A percentile compares a stretch with the other conserved stretches of the same genome.
Evolutionary conservation across 2,113 vertebrate genomes (phyloP).

Genomic region (Calidris pygmaea): DNA sequence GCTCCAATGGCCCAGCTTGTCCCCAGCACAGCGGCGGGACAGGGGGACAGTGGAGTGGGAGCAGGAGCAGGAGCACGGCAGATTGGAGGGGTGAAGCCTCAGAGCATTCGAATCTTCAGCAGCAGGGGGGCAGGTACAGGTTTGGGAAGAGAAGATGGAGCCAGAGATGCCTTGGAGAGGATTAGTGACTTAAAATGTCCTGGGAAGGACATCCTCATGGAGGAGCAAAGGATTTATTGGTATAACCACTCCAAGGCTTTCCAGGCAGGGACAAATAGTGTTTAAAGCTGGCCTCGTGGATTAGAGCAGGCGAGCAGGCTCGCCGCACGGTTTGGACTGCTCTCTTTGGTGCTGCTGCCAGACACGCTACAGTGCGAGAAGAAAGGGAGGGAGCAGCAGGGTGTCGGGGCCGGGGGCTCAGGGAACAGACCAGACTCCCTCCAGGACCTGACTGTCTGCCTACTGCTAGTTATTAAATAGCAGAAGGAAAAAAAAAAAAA

Average conservation of each 20-base stretch:
- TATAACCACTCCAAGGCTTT: conserved; percentile 19
- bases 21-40: not conserved
- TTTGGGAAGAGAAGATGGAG: conserved; percentile 17
- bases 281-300: conserved; percentile 48
- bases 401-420: not conserved
- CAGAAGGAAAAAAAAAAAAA: not conserved
- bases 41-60: not conserved
- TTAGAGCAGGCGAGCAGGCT: conserved; percentile 1
- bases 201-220: not conserved
- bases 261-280: conserved; percentile 52
- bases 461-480: conserved; percentile 58
- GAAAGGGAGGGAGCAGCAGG: not conserved
- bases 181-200: conserved; percentile 24
- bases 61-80: not conserved
- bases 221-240: conserved; percentile 28
- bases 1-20: conserved; percentile 13
- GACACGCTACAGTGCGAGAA: not conserved
- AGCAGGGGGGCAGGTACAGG: not conserved
- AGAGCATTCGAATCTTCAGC: not conserved
- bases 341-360: conserved; percentile 38
- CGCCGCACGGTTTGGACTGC: not conserved
- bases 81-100: not conserved
- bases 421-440: not conserved
- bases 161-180: not conserved
- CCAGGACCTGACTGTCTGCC: conserved; percentile 15